Base-by-base conservation (phyloP, 2,113 vertebrate species). In the Mesoclemmys tuberculata region DNA sequence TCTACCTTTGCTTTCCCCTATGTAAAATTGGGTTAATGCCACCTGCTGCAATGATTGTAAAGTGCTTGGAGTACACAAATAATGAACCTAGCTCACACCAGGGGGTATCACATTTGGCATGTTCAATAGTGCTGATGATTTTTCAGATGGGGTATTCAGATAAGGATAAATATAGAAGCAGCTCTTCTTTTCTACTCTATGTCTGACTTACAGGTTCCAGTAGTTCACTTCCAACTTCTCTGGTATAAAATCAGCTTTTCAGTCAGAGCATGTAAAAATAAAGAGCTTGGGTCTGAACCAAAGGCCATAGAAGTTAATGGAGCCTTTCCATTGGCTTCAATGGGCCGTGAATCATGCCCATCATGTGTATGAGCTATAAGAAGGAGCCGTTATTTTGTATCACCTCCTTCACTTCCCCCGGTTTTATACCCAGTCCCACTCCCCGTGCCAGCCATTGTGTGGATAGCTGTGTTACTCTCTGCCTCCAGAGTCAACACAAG, bases 91-190 rank as follows among this genome's bases (percentile, higher is more conserved):
- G 49, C 55, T 82, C 2, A 2, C 71, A n/a, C 12, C 84, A 0
- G 2, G 6, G 51, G 4, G 2, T 5, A 26, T 31, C 48, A 6
- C 77, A 27, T n/a, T 80, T 6, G 80, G 0, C 8, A 2, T 4
- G 80, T 80, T 84, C 82, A 38, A 77, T 56, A 21, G 29, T 79
- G 58, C 68, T 5, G 10, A 4, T 5, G 5, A 44, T 71, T 64
- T 74, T 44, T 84, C 75, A 2, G 0, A 1, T 6, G 55, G 87
- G 1, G 8, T 46, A 46, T 46, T 46, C 46, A 2, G 14, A 0
- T 38, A 79, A 56, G 56, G 68, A 11, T 13, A n/a, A 5, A 1
- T 6, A 10, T 0, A 0, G 26, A 24, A 18, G 0, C 6, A 75
- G 64, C 81, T 68, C 4, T 0, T 46, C 64, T 56, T 49, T 1